Percentiles rank a stretch among this genome's conserved stretches.
Evolutionary conservation across 2,797 vertebrate species (phyloP).

Genomic region (Anabas testudineus): DNA sequence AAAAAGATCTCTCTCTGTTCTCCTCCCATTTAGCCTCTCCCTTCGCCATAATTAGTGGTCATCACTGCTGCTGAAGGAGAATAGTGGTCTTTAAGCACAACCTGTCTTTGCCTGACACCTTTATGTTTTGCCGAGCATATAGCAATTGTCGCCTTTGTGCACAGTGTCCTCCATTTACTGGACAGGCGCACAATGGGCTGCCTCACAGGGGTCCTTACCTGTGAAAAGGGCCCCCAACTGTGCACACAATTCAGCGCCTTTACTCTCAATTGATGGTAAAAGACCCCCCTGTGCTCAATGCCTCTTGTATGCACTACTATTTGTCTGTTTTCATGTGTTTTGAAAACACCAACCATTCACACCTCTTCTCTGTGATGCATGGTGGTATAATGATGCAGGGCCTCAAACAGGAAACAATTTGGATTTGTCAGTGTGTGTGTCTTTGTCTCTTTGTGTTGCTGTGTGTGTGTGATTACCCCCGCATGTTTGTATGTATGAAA

Average conservation of each 20-base stretch:
- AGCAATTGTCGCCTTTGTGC: slow-evolving; percentile 86
- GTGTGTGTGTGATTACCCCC: slow-evolving; percentile 11
- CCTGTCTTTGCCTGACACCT: slow-evolving; percentile 84
- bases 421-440: slow-evolving; percentile 24
- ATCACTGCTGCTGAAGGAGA: slow-evolving; percentile 79
- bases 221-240: slow-evolving; percentile 85
- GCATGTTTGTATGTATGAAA: slow-evolving; percentile 65
- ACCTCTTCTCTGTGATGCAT: slow-evolving; percentile 70
- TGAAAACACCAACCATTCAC: slow-evolving; percentile 85
- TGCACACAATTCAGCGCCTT: slow-evolving; percentile 78
- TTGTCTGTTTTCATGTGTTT: slow-evolving; percentile 86
- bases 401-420: slow-evolving; percentile 80
- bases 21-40: slow-evolving; percentile 66
- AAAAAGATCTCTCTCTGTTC: slow-evolving; percentile 61
- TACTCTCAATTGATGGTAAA: slow-evolving; percentile 81
- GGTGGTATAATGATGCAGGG: slow-evolving; percentile 79
- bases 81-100: slow-evolving; percentile 81
- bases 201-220: slow-evolving; percentile 85
- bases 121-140: slow-evolving; percentile 78
- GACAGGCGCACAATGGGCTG: slow-evolving; percentile 81
- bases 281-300: slow-evolving; percentile 80
- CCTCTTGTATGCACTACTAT: slow-evolving; percentile 81
- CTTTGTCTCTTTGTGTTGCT: slow-evolving; percentile 60
- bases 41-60: slow-evolving; percentile 81
- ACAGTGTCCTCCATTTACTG: slow-evolving; percentile 78